Conservation (phyloP, 2,797 vertebrate species). For the Merluccius polli region DNA sequence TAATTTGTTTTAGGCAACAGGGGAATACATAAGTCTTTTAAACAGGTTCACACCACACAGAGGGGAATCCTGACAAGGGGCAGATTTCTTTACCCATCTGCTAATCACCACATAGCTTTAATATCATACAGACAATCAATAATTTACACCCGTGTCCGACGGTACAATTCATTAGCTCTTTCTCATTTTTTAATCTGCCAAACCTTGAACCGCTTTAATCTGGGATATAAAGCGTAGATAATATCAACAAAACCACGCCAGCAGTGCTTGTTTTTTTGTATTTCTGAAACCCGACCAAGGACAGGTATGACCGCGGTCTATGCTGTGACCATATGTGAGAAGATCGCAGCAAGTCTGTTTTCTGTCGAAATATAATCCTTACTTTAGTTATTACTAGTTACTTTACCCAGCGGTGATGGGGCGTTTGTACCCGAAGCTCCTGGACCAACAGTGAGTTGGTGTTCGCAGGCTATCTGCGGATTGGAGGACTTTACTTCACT, state of each 20-base stretch:
- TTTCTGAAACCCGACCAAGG: conserved; percentile 68
- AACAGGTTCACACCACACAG: conserved; percentile 56
- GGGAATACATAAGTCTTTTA: conserved; percentile 69
- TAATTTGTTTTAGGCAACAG: conserved; percentile 53
- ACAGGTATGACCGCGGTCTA: conserved; percentile 48
- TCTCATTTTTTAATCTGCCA: conserved; percentile 63
- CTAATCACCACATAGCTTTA: conserved; percentile 71
- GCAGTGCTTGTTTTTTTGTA: conserved; percentile 31
- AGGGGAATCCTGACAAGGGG: conserved; percentile 60
- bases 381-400: neutral
- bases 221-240: conserved; percentile 51
- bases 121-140: conserved; percentile 71
- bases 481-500: conserved; percentile 58
- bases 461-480: conserved; percentile 39
- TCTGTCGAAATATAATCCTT: neutral
- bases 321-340: conserved; percentile 25
- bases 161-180: conserved; percentile 61
- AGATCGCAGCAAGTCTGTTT: conserved; percentile 12
- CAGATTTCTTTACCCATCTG: conserved; percentile 35
- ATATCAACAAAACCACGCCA: conserved; percentile 66
- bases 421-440: neutral
- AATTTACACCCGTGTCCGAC: conserved; percentile 72
- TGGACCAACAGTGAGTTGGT: conserved; percentile 32
- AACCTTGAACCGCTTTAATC: conserved; percentile 69
- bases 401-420: neutral